phyloP scores from a whole-genome alignment of 1,140 invertebrate genomes.

The Cylas formicarius region DNA sequence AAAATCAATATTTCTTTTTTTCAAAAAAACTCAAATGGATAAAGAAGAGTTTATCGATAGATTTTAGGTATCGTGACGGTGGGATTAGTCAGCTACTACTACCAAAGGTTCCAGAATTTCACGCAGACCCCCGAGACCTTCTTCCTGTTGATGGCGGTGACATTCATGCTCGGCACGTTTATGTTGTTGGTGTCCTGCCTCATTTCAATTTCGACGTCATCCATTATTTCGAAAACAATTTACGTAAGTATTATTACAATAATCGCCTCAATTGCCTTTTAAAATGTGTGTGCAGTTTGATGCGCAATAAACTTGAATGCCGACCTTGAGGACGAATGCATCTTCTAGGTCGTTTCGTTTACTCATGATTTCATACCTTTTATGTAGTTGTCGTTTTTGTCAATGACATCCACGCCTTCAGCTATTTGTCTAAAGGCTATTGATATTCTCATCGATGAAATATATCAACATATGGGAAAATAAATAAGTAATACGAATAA shows the following conservation, averaged over 20 bases:
- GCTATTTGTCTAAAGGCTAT: no score
- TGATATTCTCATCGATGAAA: no score
- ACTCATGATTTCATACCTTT: no score
- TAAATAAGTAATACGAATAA: no score
- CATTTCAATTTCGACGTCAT: slow-evolving; percentile 65
- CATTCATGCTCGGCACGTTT: slow-evolving; percentile 71
- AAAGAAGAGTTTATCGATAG: no score
- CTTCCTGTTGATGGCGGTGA: slow-evolving; percentile 61
- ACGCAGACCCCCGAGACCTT: slow-evolving; percentile 55
- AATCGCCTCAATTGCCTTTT: background rate
- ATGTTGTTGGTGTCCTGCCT: slow-evolving; percentile 65
- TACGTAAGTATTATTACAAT: slow-evolving; percentile 60
- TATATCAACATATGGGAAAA: no score
- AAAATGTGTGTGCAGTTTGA: background rate
- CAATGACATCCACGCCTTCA: no score
- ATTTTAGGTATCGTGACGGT: slow-evolving; percentile 64
- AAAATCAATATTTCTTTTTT: no score
- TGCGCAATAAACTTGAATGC: background rate
- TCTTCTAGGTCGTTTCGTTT: no score
- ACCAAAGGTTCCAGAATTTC: slow-evolving; percentile 35
- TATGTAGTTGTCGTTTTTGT: no score
- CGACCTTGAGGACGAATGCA: no score
- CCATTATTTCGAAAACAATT: slow-evolving; percentile 74
- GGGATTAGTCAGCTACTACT: slow-evolving; percentile 58
- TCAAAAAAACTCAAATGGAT: no score